Evolutionary conservation across 2,888 invertebrate genomes (phyloP).

Genomic region (Lasioglossum figueresi): DNA sequence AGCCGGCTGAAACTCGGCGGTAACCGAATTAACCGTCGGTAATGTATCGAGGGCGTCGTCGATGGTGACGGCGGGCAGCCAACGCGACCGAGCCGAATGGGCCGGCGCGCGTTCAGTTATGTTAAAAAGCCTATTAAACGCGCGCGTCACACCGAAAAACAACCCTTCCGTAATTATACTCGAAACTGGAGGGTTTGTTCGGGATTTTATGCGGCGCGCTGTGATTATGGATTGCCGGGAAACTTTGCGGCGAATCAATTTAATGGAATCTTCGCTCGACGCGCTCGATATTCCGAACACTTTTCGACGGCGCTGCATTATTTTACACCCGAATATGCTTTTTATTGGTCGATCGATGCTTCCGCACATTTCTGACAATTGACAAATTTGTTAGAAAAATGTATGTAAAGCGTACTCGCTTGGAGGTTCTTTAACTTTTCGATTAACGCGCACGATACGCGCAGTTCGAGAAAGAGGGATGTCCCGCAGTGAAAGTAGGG

Average conservation of each 20-base stretch:
- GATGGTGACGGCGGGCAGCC: conserved; percentile 78
- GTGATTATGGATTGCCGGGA: background rate
- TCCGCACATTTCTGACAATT: too few relatives aligned
- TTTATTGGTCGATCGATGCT: too few relatives aligned
- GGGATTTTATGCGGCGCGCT: background rate
- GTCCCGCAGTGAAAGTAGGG: background rate
- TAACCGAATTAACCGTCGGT: conserved; percentile 80
- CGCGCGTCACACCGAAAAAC: conserved; percentile 72
- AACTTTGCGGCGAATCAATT: conserved; percentile 7
- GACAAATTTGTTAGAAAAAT: background rate
- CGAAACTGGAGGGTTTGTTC: conserved; percentile 15
- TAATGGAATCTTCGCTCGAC: background rate
- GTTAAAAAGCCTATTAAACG: conserved; percentile 70
- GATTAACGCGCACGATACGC: background rate
- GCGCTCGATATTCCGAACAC: background rate
- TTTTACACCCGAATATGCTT: background rate
- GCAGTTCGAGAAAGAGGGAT: background rate
- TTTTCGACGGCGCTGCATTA: background rate
- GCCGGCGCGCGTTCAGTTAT: conserved; percentile 50
- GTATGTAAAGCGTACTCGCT: background rate
- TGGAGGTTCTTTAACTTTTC: background rate
- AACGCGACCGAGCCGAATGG: conserved; percentile 52
- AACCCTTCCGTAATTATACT: conserved; percentile 13
- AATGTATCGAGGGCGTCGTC: conserved; percentile 79
- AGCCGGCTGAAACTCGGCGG: conserved; percentile 77